Evolutionary conservation across 2,888 invertebrate genomes (phyloP), one percentile per base, ranked within the genome.

Genomic region (Coelopa pilipes): DNA sequence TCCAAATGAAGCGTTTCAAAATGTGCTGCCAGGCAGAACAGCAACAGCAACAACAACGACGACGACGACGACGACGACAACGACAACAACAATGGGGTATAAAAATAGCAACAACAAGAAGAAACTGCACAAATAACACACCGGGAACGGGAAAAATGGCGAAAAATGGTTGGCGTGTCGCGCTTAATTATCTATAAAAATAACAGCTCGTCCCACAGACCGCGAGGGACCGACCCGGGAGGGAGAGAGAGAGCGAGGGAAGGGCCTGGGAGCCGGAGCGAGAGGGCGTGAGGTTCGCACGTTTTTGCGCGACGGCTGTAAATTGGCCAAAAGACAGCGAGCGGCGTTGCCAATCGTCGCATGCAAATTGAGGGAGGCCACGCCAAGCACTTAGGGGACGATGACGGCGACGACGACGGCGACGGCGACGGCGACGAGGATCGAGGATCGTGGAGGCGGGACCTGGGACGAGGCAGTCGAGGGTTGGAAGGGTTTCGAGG

Each of bases 111-210:
- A 62, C 45, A 62, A 45, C 21, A 62, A 34, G 13, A 62, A 45
- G 5, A 5, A 17, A 9, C 34, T 60, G 11, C 11, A 55, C 9
- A 13, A 49, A 53, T 53, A 53, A 9, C 0, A 21, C 21, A 59
- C 19, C 19, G 17, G 17, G 21, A 19, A 57, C 17, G 46, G 21
- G 17, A 60, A 63, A 62, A 62, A 49, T 62, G 62, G 19, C 50
- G 70, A 53, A 62, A 65, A 62, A 11, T 15, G n/a, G 53, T 34
- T 70, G 49, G 70, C 70, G 70, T 60, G 60, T 60, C 60, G 70
- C 24, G 59, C 13, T 21, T 70, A 63, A 70, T 70, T 49, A 70
- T 53, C 50, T 50, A n/a, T 47, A n/a, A 45, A 34, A 34, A 34
- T 34, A 34, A 34, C 34, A 34, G 34, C 34, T 34, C 34, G 2